Evolutionary conservation across 2,113 vertebrate genomes (phyloP), one percentile per base, ranked within the genome.

Genomic region (Eretmochelys imbricata): DNA sequence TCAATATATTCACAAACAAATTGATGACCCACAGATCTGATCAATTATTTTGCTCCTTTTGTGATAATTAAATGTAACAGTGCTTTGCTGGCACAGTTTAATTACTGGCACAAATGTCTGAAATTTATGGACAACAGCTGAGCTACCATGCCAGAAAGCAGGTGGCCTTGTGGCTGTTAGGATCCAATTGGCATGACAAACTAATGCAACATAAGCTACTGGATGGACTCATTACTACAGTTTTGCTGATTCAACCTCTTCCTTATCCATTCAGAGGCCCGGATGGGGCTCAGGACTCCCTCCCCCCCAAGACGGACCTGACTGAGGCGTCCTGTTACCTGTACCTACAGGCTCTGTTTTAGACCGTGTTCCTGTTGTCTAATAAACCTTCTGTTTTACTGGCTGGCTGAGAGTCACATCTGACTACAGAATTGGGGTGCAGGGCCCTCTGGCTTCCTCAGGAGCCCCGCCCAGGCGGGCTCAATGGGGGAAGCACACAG

Each of bases 41-140:
- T 97, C 81, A 96, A 97, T 96, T 96, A 94, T 96, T 98, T 97
- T 98, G 89, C 96, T 97, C 93, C 96, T 98, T 97, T 97, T 96
- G 59, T 31, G 94, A 93, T 97, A 95, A 89, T 87, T 62, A 62
- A 90, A 94, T 97, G 97, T 98, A 97, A 95, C 92, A 96, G 78
- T 87, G 86, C 89, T 97, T 97, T 94, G 84, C 90, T 96, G 54
- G 91, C 89, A 96, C 92, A 95, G 91, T 95, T 97, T 95, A 98
- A 95, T 97, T 95, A 88, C 85, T 97, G 92, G 88, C 91, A 96
- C 59, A 95, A 97, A 82, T 55, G 90, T 95, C 88, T 96, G 80
- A 98, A 96, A 94, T 87, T 89, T 90, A 93, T 96, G 92, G 97
- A 93, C 83, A 80, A 51, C 75, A 95, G 89, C 82, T 94, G 95